These are phyloP conservation scores for Strongylocentrotus purpuratus DNA, from an alignment of 35 echinoderm and acorn worm species.

Conservation along the genomic window DNA sequence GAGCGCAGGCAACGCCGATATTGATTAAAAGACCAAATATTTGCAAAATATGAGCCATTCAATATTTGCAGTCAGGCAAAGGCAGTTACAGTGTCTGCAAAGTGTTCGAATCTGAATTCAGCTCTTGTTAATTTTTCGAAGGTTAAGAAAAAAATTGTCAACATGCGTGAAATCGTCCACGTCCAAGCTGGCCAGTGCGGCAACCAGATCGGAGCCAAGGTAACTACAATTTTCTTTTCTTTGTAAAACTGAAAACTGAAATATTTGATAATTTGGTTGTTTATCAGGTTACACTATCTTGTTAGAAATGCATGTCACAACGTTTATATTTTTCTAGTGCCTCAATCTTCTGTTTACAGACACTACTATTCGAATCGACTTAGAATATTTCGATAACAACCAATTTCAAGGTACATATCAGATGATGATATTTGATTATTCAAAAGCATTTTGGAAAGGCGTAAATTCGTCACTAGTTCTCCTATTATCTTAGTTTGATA, in stretches of 20 bases:
- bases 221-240: background rate
- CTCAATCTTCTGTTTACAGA: too few species aligned
- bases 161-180: constrained; percentile 90
- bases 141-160: background rate
- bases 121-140: background rate
- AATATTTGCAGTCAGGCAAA: background rate
- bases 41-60: background rate
- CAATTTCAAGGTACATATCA: too few species aligned
- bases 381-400: too few species aligned
- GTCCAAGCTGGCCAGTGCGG: constrained; percentile 89
- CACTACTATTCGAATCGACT: too few species aligned
- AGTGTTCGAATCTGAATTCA: background rate
- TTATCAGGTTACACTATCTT: background rate
- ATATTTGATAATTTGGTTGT: background rate
- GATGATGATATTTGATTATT: too few species aligned
- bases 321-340: too few species aligned
- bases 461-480: too few species aligned
- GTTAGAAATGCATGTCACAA: too few species aligned
- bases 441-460: too few species aligned
- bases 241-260: background rate
- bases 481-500: too few species aligned
- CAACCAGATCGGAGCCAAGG: constrained; percentile 92
- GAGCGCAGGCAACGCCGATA: background rate
- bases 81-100: background rate
- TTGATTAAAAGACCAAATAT: background rate